Evolutionary conservation across 1,140 invertebrate genomes (phyloP).

Genomic region (Zaprionus lachaisei): DNA sequence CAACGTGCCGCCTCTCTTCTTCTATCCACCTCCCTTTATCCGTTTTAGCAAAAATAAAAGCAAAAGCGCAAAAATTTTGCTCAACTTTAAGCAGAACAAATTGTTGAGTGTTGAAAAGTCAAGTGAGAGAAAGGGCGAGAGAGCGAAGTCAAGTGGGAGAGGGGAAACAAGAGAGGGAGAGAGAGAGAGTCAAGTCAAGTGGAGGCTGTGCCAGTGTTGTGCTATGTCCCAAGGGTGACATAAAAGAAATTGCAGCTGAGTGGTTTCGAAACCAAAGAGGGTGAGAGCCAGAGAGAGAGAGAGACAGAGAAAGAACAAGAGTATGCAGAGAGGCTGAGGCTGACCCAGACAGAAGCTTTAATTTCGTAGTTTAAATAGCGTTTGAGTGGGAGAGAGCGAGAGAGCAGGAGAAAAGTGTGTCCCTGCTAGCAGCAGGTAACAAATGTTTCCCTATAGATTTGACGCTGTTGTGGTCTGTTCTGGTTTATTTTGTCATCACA

Average conservation of each 20-base stretch:
- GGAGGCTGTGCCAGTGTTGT: constrained; percentile 30
- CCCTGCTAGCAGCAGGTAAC: constrained; percentile 51
- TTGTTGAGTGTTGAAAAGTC: constrained; percentile 70
- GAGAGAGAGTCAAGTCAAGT: background rate
- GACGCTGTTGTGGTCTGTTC: constrained; percentile 17
- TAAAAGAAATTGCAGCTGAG: constrained; percentile 69
- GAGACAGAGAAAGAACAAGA: constrained; percentile 15
- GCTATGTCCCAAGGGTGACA: constrained; percentile 58
- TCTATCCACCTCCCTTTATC: background rate
- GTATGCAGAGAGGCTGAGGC: background rate
- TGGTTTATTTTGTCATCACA: constrained; percentile 34
- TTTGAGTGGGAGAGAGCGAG: constrained; percentile 5
- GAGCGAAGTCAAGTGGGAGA: background rate
- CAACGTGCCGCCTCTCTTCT: background rate
- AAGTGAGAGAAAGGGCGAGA: constrained; percentile 27
- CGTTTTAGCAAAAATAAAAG: constrained; percentile 36
- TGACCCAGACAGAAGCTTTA: constrained; percentile 60
- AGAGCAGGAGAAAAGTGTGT: constrained; percentile 9
- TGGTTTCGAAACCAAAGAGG: background rate
- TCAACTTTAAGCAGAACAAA: constrained; percentile 66
- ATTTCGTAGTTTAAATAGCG: constrained; percentile 60
- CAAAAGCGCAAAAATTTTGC: constrained; percentile 51
- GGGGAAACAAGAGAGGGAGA: background rate
- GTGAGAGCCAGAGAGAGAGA: background rate
- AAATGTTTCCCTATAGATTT: constrained; percentile 77